Evolutionary conservation across 2,113 vertebrate genomes (phyloP), one percentile per base, ranked within the genome.

Genomic region (Sorex araneus): DNA sequence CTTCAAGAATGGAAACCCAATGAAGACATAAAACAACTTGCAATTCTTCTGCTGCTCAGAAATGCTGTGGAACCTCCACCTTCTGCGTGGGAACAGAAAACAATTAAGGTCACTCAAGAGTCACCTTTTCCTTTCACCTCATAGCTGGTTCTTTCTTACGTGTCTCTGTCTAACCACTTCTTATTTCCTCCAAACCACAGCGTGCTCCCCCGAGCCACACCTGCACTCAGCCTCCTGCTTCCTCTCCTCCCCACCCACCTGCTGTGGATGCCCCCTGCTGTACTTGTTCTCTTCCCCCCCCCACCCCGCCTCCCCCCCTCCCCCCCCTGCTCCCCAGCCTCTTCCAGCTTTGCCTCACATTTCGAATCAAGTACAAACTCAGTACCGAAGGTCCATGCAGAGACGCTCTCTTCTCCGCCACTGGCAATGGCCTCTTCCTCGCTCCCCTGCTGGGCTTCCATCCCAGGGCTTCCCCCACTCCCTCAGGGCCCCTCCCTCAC

Each of bases 241-340:
- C 88, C 43, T 73, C 36, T 90, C 8, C 75, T 40, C 43, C 18
- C 7, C 69, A 64, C 70, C 47, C 57, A 30, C 47, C 28, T 45
- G 40, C 34, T 81, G 27, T 88, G 43, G 69, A 81, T 47, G 47
- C 34, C 67, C 21, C 36, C 71, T 74, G 47, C 75, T 82, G 63
- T 43, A 84, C 15, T 47, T 70, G 69, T 34, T 60, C 11, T 45
- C 84, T 88, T 90, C 88, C 73, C 69, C 57, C 32, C n/a, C n/a
- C n/a, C n/a, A n/a, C n/a, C n/a, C n/a, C n/a, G n/a, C n/a, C n/a
- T n/a, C n/a, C n/a, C n/a, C n/a, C n/a, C n/a, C n/a, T n/a, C n/a
- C n/a, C n/a, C n/a, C n/a, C n/a, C n/a, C n/a, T n/a, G 32, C 36
- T 63, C 45, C 63, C 30, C 60, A 69, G 40, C 25, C 50, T 86